Evolutionary conservation across 2,113 vertebrate species (phyloP).

Genomic region (Elephas maximus): DNA sequence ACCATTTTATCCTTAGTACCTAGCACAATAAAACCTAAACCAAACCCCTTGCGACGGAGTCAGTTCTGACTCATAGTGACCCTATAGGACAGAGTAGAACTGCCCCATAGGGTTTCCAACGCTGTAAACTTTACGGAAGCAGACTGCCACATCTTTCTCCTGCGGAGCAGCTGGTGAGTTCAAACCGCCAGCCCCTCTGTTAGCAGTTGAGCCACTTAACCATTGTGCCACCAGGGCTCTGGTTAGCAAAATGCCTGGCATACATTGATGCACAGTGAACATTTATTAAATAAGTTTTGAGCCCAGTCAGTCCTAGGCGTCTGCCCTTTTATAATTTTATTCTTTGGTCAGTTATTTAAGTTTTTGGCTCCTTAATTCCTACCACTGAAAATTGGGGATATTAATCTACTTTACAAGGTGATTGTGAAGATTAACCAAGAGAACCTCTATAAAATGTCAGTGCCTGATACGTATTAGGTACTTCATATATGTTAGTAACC

Average conservation of each 20-base stretch:
- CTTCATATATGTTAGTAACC: background rate
- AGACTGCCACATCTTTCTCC: too few relatives aligned
- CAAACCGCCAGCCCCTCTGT: background rate
- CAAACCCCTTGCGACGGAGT: too few relatives aligned
- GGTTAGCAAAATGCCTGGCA: background rate
- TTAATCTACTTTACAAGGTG: background rate
- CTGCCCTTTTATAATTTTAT: background rate
- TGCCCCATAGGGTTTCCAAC: too few relatives aligned
- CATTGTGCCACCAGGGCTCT: too few relatives aligned
- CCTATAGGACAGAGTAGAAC: too few relatives aligned
- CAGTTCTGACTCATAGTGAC: too few relatives aligned
- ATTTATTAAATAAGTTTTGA: constrained; percentile 22
- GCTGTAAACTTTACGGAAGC: too few relatives aligned
- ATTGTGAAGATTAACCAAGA: background rate
- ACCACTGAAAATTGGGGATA: constrained; percentile 23
- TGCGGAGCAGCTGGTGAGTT: background rate
- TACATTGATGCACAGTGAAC: background rate
- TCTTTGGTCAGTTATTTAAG: background rate
- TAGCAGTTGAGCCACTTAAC: background rate
- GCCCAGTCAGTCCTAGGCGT: background rate
- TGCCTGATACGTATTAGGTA: background rate
- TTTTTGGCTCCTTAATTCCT: constrained; percentile 6
- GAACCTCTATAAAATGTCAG: background rate
- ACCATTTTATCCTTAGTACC: background rate
- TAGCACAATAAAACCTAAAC: background rate